Evolutionary conservation across 2,888 invertebrate species (phyloP).

Genomic region (Trisateles emortualis): DNA sequence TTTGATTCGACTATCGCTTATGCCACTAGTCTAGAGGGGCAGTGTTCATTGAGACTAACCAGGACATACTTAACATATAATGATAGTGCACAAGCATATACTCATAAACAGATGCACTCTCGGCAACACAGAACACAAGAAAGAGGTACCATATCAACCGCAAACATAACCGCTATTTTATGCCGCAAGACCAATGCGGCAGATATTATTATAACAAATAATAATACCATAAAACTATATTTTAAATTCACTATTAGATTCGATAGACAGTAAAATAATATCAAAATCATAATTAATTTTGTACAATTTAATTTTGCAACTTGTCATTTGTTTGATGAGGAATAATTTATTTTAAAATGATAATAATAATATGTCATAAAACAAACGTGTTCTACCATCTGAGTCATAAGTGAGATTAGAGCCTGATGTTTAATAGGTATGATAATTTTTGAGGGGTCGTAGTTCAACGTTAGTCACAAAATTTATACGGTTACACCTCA

Average conservation of each 20-base stretch:
- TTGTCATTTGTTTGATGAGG: conserved; percentile 20
- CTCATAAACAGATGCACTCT: too few species aligned
- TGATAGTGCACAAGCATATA: too few species aligned
- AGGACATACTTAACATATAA: too few species aligned
- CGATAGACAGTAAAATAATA: conserved; percentile 9
- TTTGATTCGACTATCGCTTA: too few species aligned
- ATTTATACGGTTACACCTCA: conserved; percentile 10
- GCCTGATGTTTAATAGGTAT: conserved; percentile 18
- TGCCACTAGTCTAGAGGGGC: too few species aligned
- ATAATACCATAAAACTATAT: conserved; percentile 18
- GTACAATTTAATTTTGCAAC: conserved; percentile 14
- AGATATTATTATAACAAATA: conserved; percentile 7
- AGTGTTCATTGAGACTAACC: too few species aligned
- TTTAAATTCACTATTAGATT: conserved; percentile 4
- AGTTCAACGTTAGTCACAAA: conserved; percentile 27
- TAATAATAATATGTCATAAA: conserved; percentile 27
- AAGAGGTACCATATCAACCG: too few species aligned
- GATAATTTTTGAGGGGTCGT: conserved; percentile 25
- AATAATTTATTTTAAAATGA: conserved; percentile 30
- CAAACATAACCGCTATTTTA: too few species aligned
- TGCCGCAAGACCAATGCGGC: too few species aligned
- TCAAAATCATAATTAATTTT: conserved; percentile 15
- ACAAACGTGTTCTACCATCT: conserved; percentile 20
- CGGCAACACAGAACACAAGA: too few species aligned
- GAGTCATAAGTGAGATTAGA: conserved; percentile 36